These are phyloP conservation scores for Drosophila prostipennis DNA, from an alignment of 2,888 invertebrate genomes.

Conservation along the genomic window DNA sequence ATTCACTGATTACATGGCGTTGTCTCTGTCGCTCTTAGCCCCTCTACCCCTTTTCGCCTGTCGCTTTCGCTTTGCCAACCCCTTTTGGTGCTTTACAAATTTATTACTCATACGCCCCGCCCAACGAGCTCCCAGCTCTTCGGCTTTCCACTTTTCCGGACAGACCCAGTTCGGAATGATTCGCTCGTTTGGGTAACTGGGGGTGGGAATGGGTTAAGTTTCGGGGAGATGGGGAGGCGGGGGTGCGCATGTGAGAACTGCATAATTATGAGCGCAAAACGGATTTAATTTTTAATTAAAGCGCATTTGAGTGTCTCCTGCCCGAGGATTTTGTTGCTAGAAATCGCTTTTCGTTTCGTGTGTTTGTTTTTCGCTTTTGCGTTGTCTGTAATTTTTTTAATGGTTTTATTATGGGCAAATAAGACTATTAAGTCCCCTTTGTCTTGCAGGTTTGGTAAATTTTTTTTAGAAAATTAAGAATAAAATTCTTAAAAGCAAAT, in stretches of 20 bases:
- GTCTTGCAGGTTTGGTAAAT: neutral
- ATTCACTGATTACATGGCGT: conserved; percentile 76
- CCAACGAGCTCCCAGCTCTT: conserved; percentile 35
- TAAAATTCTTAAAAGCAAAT: neutral
- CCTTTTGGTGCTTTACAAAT: conserved; percentile 50
- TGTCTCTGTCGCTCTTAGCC: conserved; percentile 16
- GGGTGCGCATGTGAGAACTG: conserved; percentile 63
- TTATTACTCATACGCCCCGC: conserved; percentile 65
- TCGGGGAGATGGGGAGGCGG: neutral
- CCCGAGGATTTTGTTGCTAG: conserved; percentile 21
- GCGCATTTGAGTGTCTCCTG: conserved; percentile 53
- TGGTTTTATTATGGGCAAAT: neutral
- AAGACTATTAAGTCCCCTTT: neutral
- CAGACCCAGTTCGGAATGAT: conserved; percentile 47
- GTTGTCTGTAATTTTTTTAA: neutral
- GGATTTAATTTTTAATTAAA: conserved; percentile 74
- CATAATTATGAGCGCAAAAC: conserved; percentile 68
- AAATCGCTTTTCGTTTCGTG: conserved; percentile 17
- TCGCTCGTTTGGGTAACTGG: conserved; percentile 6
- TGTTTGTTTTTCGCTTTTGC: conserved; percentile 13
- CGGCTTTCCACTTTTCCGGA: conserved; percentile 40
- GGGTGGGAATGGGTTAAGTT: conserved; percentile 1
- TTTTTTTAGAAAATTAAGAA: no score
- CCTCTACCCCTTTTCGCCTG: conserved; percentile 1
- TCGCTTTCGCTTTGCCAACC: conserved; percentile 47